phyloP scores from a whole-genome alignment of 1,140 invertebrate species.

The Eciton burchellii region DNA sequence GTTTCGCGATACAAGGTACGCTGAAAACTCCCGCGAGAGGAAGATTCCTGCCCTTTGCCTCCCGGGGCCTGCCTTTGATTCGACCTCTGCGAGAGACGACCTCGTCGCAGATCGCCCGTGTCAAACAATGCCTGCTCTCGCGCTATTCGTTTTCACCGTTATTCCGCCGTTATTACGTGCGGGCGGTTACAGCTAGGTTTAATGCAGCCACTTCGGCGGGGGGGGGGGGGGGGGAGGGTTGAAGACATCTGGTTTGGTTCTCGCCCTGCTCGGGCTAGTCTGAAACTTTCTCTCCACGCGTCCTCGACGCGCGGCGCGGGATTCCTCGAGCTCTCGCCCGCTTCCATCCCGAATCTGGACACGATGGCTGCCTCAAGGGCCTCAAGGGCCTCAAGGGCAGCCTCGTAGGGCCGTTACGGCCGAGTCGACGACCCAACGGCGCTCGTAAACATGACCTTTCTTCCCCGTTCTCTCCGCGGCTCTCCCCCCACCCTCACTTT shows the following conservation, averaged over 20 bases:
- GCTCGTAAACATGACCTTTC: constrained; percentile 65
- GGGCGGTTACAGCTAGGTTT: neutral
- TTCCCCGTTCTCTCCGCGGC: constrained; percentile 9
- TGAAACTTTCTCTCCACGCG: neutral
- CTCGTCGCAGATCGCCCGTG: neutral
- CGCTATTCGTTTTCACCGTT: constrained; percentile 34
- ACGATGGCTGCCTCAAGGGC: constrained; percentile 38
- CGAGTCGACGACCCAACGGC: constrained; percentile 33
- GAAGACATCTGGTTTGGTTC: neutral
- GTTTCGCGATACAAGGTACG: too few relatives aligned
- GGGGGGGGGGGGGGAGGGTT: too few relatives aligned
- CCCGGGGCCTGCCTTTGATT: constrained; percentile 1
- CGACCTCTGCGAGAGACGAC: constrained; percentile 10
- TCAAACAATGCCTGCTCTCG: neutral
- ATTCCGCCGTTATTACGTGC: constrained; percentile 10
- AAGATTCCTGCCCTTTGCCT: neutral
- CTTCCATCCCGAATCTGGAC: constrained; percentile 47
- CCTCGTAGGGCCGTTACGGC: constrained; percentile 56
- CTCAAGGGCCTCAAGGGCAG: constrained; percentile 39
- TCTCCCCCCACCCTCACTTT: neutral
- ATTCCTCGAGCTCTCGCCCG: constrained; percentile 46
- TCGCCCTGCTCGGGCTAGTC: too few relatives aligned
- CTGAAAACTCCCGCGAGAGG: too few relatives aligned
- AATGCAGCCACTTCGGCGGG: neutral
- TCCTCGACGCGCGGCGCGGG: neutral